These are phyloP conservation scores for Neocrepidodera transversa DNA, from an alignment of 2,888 invertebrate genomes.

Conservation along the genomic window DNA sequence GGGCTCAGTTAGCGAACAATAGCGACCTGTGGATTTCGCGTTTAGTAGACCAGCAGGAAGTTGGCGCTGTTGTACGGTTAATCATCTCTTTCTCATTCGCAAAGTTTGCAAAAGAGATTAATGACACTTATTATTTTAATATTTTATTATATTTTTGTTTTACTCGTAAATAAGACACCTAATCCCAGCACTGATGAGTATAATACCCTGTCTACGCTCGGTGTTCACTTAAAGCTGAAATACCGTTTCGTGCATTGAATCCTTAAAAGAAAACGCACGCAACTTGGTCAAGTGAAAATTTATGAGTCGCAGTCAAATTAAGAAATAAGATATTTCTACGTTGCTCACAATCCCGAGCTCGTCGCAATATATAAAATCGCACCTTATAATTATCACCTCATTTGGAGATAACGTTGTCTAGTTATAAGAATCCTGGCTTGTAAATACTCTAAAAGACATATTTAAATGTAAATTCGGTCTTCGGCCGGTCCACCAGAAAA, in stretches of 20 bases:
- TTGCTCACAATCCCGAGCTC: conserved; percentile 1
- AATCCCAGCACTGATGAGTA: not conserved
- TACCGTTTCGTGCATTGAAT: not conserved
- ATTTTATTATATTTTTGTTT: no score
- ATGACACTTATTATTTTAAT: no score
- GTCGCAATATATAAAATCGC: conserved; percentile 22
- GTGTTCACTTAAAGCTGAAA: not conserved
- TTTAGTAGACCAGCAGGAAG: conserved; percentile 55
- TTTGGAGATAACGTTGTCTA: conserved; percentile 45
- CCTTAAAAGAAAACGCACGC: conserved; percentile 13
- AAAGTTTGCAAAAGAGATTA: conserved; percentile 43
- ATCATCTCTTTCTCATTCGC: conserved; percentile 36
- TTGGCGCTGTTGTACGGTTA: conserved; percentile 46
- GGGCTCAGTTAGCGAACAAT: conserved; percentile 51
- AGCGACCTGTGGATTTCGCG: conserved; percentile 50
- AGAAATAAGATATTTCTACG: conserved; percentile 21
- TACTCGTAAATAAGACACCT: not conserved
- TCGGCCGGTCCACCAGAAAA: conserved; percentile 34
- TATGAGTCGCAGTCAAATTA: conserved; percentile 15
- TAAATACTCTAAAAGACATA: conserved; percentile 48
- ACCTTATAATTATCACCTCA: conserved; percentile 47
- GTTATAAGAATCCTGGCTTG: conserved; percentile 44
- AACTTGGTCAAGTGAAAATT: conserved; percentile 7
- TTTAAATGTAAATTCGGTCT: conserved; percentile 44
- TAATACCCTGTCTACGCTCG: not conserved